Evolutionary conservation across 2,888 invertebrate genomes (phyloP).

Genomic region (Odontothrips loti): DNA sequence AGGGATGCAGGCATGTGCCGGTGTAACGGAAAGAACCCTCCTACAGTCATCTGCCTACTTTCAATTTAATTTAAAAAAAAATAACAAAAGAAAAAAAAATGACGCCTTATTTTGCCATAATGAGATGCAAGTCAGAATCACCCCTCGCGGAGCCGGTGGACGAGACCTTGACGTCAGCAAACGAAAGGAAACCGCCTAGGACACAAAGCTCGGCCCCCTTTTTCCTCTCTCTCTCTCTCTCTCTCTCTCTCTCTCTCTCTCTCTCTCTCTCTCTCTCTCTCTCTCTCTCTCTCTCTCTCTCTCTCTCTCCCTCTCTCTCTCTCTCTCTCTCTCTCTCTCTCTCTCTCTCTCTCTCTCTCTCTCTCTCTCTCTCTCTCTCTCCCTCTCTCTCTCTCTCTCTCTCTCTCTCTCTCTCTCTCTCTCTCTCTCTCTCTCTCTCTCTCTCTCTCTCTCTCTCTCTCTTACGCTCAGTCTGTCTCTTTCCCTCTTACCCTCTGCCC

Average conservation of each 20-base stretch:
- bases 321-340: too few relatives aligned
- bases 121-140: too few relatives aligned
- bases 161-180: too few relatives aligned
- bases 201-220: too few relatives aligned
- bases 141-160: too few relatives aligned
- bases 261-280: background rate
- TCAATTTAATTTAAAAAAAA: too few relatives aligned
- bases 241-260: background rate
- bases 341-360: conserved; percentile 8
- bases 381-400: conserved; percentile 27
- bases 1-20: too few relatives aligned
- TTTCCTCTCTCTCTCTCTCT: background rate
- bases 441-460: conserved; percentile 23
- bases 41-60: too few relatives aligned
- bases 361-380: conserved; percentile 13
- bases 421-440: background rate
- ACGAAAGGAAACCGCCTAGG: too few relatives aligned
- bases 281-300: background rate
- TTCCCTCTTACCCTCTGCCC: background rate
- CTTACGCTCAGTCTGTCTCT: background rate
- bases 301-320: background rate
- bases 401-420: conserved; percentile 20
- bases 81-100: conserved; percentile 8
- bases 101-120: too few relatives aligned
- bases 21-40: too few relatives aligned